These are phyloP conservation scores for Ctenoplectra terminalis DNA, from an alignment of 1,140 invertebrate species.

Conservation along the genomic window DNA sequence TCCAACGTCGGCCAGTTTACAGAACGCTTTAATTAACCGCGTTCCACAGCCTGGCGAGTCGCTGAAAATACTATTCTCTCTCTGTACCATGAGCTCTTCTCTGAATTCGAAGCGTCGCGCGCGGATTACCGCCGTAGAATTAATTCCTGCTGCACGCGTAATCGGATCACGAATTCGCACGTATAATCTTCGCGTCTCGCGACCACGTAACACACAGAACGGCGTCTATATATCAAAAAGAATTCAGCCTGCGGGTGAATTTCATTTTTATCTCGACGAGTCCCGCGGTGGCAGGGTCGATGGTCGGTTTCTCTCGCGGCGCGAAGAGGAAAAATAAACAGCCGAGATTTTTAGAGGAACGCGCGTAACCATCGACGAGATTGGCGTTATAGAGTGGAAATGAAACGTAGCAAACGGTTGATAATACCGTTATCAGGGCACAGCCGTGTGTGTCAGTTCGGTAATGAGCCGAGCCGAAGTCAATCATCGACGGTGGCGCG, in stretches of 20 bases:
- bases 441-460: constrained; percentile 45
- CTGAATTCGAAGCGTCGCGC: constrained; percentile 3
- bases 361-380: neutral
- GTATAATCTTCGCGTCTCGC: constrained; percentile 45
- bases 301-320: neutral
- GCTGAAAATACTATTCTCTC: constrained; percentile 27
- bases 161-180: constrained; percentile 40
- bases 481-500: constrained; percentile 48
- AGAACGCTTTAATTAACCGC: constrained; percentile 23
- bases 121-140: constrained; percentile 27
- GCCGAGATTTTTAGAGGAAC: constrained; percentile 26
- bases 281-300: neutral
- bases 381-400: neutral
- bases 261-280: constrained; percentile 45
- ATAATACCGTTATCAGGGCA: constrained; percentile 62
- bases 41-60: neutral
- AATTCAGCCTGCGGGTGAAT: neutral
- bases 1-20: constrained; percentile 3
- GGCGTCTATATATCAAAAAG: neutral
- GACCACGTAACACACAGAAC: neutral
- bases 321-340: constrained; percentile 37
- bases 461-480: constrained; percentile 57
- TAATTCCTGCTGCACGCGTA: constrained; percentile 28
- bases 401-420: constrained; percentile 46
- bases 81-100: neutral